These are phyloP conservation scores for Julus scanicus DNA, from an alignment of 2,888 invertebrate genomes.

Conservation along the genomic window DNA sequence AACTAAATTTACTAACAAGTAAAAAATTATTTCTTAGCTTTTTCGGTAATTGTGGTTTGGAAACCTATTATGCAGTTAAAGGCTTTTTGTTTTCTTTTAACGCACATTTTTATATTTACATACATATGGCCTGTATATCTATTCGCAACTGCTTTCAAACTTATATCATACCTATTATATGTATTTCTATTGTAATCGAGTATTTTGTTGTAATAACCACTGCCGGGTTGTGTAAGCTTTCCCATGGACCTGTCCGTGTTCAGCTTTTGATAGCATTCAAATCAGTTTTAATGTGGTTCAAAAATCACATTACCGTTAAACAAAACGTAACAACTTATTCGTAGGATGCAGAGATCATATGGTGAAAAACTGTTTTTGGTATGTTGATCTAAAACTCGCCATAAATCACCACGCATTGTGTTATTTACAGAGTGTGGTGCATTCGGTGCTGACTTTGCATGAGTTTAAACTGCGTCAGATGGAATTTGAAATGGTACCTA, in stretches of 20 bases:
- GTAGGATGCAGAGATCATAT: background rate
- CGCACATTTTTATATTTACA: constrained; percentile 3
- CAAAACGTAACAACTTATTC: background rate
- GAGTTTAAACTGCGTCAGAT: background rate
- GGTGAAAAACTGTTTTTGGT: background rate
- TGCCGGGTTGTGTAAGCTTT: constrained; percentile 12
- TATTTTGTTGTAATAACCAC: constrained; percentile 10
- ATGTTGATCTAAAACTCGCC: background rate
- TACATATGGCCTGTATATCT: background rate
- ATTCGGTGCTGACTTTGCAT: background rate
- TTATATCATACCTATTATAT: constrained; percentile 45
- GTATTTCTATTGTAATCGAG: constrained; percentile 30
- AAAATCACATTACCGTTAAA: background rate
- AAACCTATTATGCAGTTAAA: background rate
- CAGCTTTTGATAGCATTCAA: background rate
- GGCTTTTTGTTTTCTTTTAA: background rate
- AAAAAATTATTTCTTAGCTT: background rate
- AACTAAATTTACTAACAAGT: too few species aligned
- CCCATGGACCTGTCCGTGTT: background rate
- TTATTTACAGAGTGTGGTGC: background rate
- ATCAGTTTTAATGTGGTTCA: background rate
- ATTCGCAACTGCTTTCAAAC: constrained; percentile 14
- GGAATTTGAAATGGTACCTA: constrained; percentile 35
- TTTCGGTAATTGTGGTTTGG: background rate
- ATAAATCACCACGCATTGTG: background rate